Evolutionary conservation across 64 coral and sea anemone species (phyloP).

Genomic region (Stichodactyla helianthus): DNA sequence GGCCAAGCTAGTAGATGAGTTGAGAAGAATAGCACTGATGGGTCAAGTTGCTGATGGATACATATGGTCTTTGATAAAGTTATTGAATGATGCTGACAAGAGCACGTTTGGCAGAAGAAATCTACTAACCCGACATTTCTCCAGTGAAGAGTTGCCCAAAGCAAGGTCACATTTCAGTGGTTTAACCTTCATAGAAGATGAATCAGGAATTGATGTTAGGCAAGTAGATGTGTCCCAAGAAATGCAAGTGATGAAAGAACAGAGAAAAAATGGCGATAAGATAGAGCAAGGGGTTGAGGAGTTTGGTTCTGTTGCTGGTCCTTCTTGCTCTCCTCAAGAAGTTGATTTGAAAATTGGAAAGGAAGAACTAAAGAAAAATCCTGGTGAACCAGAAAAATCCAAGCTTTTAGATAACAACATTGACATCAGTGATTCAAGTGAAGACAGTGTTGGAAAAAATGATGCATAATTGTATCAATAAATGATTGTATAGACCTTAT

Average conservation of each 20-base stretch:
- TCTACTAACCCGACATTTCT: neutral
- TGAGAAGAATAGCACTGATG: neutral
- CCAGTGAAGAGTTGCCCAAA: slow-evolving; percentile 1
- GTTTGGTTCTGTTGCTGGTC: neutral
- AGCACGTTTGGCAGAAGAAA: neutral
- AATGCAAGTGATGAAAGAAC: neutral
- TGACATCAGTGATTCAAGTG: neutral
- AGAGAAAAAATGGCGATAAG: neutral
- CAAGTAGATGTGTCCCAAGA: neutral
- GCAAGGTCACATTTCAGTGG: neutral
- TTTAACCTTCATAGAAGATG: neutral
- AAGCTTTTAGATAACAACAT: neutral
- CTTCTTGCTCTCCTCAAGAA: neutral
- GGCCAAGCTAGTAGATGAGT: neutral
- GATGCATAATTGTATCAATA: neutral
- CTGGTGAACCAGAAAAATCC: neutral
- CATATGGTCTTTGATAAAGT: slow-evolving; percentile 27
- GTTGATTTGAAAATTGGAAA: neutral
- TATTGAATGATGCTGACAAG: neutral
- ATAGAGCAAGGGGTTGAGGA: neutral
- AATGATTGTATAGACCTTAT: no score
- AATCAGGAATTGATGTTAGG: neutral
- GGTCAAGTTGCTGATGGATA: slow-evolving; percentile 16
- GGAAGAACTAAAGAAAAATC: neutral
- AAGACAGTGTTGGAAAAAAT: neutral